Evolutionary conservation across 1,140 invertebrate genomes (phyloP).

Genomic region (Sarcophaga peregrina): DNA sequence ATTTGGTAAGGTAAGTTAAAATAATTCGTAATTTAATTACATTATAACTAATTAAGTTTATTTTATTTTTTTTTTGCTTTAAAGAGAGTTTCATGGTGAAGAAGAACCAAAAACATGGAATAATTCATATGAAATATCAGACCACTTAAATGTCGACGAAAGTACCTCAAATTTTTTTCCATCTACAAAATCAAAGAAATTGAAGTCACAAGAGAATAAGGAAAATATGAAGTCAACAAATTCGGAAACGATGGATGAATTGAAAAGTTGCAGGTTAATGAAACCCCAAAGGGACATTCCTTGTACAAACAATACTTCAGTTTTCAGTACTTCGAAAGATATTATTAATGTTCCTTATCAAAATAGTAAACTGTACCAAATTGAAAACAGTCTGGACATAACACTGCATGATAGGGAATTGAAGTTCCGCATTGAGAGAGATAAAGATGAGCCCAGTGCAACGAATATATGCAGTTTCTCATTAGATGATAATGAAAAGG

Average conservation of each 20-base stretch:
- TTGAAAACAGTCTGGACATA: background rate
- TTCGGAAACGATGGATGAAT: background rate
- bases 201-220: background rate
- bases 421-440: background rate
- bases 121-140: conserved; percentile 44
- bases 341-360: background rate
- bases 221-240: background rate
- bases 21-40: too few species aligned
- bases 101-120: conserved; percentile 44
- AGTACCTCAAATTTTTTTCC: background rate
- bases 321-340: background rate
- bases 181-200: background rate
- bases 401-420: background rate
- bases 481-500: background rate
- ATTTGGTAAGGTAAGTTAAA: conserved; percentile 34
- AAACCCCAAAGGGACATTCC: background rate
- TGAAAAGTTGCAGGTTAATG: background rate
- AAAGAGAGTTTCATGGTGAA: conserved; percentile 31
- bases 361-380: background rate
- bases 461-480: background rate
- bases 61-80: background rate
- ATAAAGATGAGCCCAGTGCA: background rate
- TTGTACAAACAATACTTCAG: background rate
- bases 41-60: background rate
- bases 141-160: conserved; percentile 24